phyloP scores from a whole-genome alignment of 2,888 invertebrate genomes.

The Cephus spinipes region DNA sequence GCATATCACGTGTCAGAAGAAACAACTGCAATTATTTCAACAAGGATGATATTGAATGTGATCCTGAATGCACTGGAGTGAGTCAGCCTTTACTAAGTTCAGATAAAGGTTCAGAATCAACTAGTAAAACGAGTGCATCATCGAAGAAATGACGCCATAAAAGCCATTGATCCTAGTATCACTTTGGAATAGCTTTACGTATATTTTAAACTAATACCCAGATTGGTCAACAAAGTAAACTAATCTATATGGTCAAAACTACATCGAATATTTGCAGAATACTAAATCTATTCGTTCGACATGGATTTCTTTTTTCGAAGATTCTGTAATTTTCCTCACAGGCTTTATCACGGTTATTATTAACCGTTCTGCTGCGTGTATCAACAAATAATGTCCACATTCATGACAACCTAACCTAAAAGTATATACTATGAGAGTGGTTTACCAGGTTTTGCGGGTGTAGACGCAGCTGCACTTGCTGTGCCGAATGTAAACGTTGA shows the following conservation, averaged over 20 bases:
- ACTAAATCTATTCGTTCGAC: neutral
- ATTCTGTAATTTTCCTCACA: neutral
- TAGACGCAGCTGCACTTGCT: conserved; percentile 54
- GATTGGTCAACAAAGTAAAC: neutral
- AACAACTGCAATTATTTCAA: conserved; percentile 29
- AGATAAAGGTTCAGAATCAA: conserved; percentile 35
- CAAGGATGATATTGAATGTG: conserved; percentile 44
- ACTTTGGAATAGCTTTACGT: neutral
- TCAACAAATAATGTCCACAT: neutral
- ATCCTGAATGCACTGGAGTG: conserved; percentile 44
- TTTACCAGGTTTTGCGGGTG: conserved; percentile 62
- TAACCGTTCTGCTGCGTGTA: neutral
- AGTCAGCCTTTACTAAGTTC: conserved; percentile 45
- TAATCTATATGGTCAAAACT: neutral
- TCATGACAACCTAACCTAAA: conserved; percentile 46
- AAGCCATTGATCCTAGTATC: neutral
- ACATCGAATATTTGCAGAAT: neutral
- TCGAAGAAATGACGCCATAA: conserved; percentile 7
- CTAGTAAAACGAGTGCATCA: conserved; percentile 24
- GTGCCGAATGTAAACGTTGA: conserved; percentile 67
- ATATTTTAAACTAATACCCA: neutral
- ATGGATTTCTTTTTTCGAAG: neutral
- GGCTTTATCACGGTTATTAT: neutral
- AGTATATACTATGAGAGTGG: conserved; percentile 9
- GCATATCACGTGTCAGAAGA: conserved; percentile 43